phyloP scores from a whole-genome alignment of 1,140 invertebrate genomes.

The Marisa cornuarietis region DNA sequence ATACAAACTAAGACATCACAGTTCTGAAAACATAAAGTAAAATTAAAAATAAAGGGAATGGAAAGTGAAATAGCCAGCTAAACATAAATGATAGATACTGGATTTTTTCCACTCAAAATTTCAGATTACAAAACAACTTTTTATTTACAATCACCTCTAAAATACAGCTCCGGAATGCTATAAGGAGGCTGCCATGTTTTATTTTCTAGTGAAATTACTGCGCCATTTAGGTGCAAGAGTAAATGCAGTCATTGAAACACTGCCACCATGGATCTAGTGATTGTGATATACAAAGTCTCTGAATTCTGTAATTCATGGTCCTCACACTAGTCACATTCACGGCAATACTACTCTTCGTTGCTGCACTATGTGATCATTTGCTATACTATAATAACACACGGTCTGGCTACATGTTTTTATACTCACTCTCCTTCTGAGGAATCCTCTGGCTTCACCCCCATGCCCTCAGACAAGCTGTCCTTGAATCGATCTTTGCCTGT shows the following conservation, averaged over 20 bases:
- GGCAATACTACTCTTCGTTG: no score
- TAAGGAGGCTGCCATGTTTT: no score
- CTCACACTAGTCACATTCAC: no score
- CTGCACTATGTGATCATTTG: no score
- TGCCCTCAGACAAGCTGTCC: slow-evolving; percentile 85
- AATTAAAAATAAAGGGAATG: not conserved
- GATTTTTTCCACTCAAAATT: not conserved
- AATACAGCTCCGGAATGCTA: no score
- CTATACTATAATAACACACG: no score
- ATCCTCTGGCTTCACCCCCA: slow-evolving; percentile 67
- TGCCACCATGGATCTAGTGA: no score
- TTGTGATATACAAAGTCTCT: no score
- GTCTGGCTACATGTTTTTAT: not conserved
- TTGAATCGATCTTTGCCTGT: slow-evolving; percentile 75
- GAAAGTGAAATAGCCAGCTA: not conserved
- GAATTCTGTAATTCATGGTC: no score
- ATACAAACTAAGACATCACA: not conserved
- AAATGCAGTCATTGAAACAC: no score
- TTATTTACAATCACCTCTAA: not conserved
- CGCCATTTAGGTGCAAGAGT: no score
- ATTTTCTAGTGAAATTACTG: no score
- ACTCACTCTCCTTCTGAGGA: slow-evolving; percentile 58
- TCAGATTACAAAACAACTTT: not conserved
- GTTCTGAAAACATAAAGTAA: not conserved
- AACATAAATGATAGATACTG: not conserved